Evolutionary conservation across 1,140 invertebrate genomes (phyloP), one percentile per base, ranked within the genome.

Genomic region (Drosophila kanapiae): DNA sequence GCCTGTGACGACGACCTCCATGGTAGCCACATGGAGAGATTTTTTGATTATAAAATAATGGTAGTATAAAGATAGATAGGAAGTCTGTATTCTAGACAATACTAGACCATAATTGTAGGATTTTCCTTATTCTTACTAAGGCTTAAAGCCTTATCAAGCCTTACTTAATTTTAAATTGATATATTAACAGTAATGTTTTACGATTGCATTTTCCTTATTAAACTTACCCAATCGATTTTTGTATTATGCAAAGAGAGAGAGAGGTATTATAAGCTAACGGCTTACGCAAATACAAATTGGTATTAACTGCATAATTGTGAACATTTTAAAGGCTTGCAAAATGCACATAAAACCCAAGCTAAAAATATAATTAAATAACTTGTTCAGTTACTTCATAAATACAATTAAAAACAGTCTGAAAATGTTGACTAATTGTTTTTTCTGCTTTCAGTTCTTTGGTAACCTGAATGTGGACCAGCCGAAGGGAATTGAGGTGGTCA

Each of bases 401-500:
- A 51, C 8, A 1, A 16, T 16, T 33, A 7, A 16, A 51, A 33
- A 4, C 0, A 13, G 0, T 16, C 3, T 16, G 2, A 13, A 18
- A 35, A 35, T 6, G 8, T 2, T 0, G 37, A 1, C 2, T 10
- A 27, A 56, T 56, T 5, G 0, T 3, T 45, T 49, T 84, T 84
- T 75, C 74, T 79, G 0, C 94, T 42, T 93, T 2, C 33, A 98
- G 97, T 99, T 98, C 95, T 95, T 99, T 92, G 98, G 98, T 77
- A 97, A 96, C 92, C 97, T 97, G 49, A 96, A 96, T 87, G 98
- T 99, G 43, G 97, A 98, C 82, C 97, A 98, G 93, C 97, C 98
- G 6, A 99, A 99, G 94, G 98, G 98, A 63, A 98, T 99, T 83
- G 98, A 99, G 92, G 97, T 99, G 27, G 98, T 99, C 0, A 99